Base-by-base conservation (phyloP, 2,888 invertebrate species). In the Entomobrya proxima region DNA sequence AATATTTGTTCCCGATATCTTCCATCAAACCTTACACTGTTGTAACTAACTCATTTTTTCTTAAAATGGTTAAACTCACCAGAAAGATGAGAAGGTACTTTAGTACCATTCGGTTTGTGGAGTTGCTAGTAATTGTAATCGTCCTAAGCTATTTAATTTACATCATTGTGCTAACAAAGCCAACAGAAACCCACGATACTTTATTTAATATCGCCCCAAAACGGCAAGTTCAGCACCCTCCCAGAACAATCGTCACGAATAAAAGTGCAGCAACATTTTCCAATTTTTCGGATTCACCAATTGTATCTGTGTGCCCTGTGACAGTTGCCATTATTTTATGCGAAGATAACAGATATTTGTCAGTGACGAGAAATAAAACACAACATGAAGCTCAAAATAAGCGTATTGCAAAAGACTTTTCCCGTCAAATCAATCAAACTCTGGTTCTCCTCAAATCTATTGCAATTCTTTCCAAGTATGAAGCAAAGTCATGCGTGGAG, bases 371-470 rank as follows among this genome's bases (percentile, higher is more conserved):
- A 47, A 44, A 64, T 9, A 69, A 27, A 6, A 21, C 30, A 21
- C 6, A 18, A 15, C 7, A 32, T n/a, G 58, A 55, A 9, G 24
- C 11, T 18, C 76, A 32, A 27, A 35, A 27, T 13, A 7, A 58
- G n/a, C 5, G 32, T 0, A 37, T 87, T 13, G 89, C 88, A 5
- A 83, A 77, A 69, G 88, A 88, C 52, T 90, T 90, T 44, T 64
- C 81, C 2, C 67, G 90, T 9, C 90, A 90, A 85, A 86, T 90
- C 11, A 88, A 90, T 74, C 90, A 90, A 85, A 89, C 90, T 6
- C 75, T 88, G 7, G 89, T 90, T 1, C 84, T 90, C 69, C 82
- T 90, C 37, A 90, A 90, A 75, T 90, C 90, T 13, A 88, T 90
- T 13, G 88, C 85, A 0, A 50, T 88, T 44, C 37, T 82, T 0